Percentiles rank a stretch among this genome's conserved stretches.
These are phyloP conservation scores for Drosophila nr. perissopoda DNA, from an alignment of 2,888 invertebrate species.

Conservation along the genomic window DNA sequence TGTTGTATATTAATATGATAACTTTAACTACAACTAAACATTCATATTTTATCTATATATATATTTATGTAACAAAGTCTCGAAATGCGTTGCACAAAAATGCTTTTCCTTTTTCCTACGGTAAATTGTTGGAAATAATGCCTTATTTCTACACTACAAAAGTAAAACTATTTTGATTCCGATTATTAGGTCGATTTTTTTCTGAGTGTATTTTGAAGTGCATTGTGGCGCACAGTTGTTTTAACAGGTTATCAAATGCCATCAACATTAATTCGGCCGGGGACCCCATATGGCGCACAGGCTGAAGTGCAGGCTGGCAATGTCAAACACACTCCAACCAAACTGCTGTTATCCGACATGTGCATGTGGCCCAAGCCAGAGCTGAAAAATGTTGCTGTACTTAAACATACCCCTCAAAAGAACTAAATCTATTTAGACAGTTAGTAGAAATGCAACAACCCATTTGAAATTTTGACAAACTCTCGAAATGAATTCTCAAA, in stretches of 20 bases:
- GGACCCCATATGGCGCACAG: slow-evolving; percentile 73
- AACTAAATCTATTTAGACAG: too few relatives aligned
- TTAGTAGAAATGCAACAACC: background rate
- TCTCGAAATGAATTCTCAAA: background rate
- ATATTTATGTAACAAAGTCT: background rate
- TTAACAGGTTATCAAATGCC: background rate
- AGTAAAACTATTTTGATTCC: background rate
- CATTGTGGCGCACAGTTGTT: background rate
- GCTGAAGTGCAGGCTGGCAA: slow-evolving; percentile 41
- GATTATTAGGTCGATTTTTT: background rate
- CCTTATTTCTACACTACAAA: background rate
- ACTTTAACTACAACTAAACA: background rate
- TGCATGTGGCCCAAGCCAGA: slow-evolving; percentile 48
- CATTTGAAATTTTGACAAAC: background rate
- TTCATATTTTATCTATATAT: background rate
- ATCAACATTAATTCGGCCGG: slow-evolving; percentile 2
- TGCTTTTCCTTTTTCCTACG: background rate
- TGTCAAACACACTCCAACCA: slow-evolving; percentile 57
- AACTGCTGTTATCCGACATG: slow-evolving; percentile 47
- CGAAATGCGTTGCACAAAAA: background rate
- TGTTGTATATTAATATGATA: background rate
- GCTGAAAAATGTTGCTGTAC: background rate
- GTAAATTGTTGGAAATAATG: background rate
- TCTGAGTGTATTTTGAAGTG: background rate
- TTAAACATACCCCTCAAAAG: slow-evolving; percentile 21